phyloP scores from a whole-genome alignment of 2,888 invertebrate genomes.

The Mechanitis mazaeus region DNA sequence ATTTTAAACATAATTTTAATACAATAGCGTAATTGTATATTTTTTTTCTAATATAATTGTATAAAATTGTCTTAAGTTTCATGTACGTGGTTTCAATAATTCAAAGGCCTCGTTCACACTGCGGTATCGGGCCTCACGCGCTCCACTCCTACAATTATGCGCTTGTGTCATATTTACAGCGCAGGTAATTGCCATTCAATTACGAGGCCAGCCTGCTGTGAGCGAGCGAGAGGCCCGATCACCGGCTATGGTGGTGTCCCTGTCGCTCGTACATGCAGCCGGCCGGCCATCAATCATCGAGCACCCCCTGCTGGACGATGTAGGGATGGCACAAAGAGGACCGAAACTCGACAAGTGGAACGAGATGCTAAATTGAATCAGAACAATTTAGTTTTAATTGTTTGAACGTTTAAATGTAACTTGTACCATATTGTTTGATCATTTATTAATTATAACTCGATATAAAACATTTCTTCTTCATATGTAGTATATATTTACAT shows the following conservation, averaged over 20 bases:
- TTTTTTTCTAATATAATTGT: constrained; percentile 17
- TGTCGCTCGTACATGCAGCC: constrained; percentile 55
- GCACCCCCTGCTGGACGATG: constrained; percentile 68
- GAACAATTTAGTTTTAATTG: constrained; percentile 55
- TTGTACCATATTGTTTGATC: constrained; percentile 27
- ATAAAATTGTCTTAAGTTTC: constrained; percentile 23
- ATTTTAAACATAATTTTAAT: too few species aligned
- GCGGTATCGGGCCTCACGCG: constrained; percentile 65
- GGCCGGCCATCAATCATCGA: constrained; percentile 73
- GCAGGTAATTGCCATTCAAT: constrained; percentile 78
- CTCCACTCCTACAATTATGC: constrained; percentile 74
- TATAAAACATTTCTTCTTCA: too few species aligned
- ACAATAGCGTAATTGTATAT: too few species aligned
- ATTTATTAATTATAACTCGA: constrained; percentile 11
- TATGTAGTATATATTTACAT: neutral
- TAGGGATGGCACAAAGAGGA: constrained; percentile 71
- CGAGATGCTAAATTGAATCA: constrained; percentile 69
- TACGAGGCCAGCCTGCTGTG: constrained; percentile 66
- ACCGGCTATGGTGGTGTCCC: constrained; percentile 35
- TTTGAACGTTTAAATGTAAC: constrained; percentile 50
- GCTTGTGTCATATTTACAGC: constrained; percentile 78
- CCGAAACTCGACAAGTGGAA: constrained; percentile 71
- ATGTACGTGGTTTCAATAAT: constrained; percentile 60
- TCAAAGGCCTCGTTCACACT: constrained; percentile 57
- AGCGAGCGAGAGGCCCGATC: constrained; percentile 44